These are phyloP conservation scores for Halcyon chelicuti DNA, from an alignment of 2,797 vertebrate genomes.

Conservation along the genomic window DNA sequence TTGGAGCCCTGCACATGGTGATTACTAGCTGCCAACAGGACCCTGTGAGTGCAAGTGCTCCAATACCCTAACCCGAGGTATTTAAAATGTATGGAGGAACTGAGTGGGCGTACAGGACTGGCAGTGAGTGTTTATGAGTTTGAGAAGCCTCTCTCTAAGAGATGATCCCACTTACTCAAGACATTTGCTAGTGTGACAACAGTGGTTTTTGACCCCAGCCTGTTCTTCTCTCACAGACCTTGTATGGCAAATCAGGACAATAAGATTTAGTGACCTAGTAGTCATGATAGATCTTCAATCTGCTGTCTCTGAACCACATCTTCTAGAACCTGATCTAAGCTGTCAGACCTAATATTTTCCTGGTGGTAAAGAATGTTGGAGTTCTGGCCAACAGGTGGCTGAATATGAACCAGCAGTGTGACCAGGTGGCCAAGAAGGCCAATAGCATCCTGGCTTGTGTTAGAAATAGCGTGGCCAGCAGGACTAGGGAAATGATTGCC, in stretches of 20 bases:
- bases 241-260: not conserved
- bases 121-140: not conserved
- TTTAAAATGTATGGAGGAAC: not conserved
- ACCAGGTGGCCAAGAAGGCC: not conserved
- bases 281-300: not conserved
- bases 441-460: rapidly evolving
- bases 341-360: not conserved
- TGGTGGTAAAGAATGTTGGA: not conserved
- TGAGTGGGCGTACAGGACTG: not conserved
- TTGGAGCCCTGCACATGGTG: not conserved
- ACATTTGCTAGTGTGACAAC: not conserved
- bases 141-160: not conserved
- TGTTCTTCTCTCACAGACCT: not conserved
- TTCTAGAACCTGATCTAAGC: not conserved
- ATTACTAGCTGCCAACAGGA: not conserved
- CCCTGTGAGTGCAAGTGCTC: not conserved
- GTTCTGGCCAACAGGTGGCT: rapidly evolving
- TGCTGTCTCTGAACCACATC: not conserved
- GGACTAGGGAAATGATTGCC: rapidly evolving
- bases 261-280: not conserved
- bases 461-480: not conserved
- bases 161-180: not conserved
- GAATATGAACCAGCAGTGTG: not conserved
- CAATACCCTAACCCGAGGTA: not conserved
- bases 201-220: not conserved